A percentile compares a stretch with the other conserved stretches of the same genome.
Conservation (phyloP, 2,888 invertebrate genomes). For the Tanypteryx hageni region DNA sequence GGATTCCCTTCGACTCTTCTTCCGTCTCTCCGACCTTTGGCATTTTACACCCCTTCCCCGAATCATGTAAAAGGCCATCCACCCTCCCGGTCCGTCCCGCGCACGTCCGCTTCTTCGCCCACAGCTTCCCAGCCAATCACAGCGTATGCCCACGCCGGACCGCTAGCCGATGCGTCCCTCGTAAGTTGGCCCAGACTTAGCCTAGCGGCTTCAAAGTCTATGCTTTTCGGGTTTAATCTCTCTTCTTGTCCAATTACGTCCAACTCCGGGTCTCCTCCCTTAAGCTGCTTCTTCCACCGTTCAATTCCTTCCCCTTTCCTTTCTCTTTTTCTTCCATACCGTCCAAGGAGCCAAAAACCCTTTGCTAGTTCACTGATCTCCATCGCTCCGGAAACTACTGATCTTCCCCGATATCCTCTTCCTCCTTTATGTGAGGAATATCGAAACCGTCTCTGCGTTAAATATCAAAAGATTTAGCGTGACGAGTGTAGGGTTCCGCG, state of each 20-base stretch:
- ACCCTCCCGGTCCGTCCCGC: neutral
- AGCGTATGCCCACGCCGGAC: neutral
- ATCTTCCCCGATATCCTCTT: neutral
- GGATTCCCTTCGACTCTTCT: too few relatives aligned
- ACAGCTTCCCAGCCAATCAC: neutral
- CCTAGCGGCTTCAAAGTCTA: neutral
- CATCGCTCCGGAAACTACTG: neutral
- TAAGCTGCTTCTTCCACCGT: too few relatives aligned
- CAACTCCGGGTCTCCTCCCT: neutral
- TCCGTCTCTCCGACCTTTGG: too few relatives aligned
- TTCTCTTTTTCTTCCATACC: neutral
- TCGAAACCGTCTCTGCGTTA: neutral
- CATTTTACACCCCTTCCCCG: too few relatives aligned
- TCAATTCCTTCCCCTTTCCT: neutral
- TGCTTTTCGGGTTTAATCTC: neutral
- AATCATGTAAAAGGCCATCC: neutral
- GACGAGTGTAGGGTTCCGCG: too few relatives aligned
- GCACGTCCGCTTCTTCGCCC: neutral
- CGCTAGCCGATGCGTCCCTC: neutral
- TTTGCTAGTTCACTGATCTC: neutral
- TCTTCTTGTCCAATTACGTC: constrained; percentile 19
- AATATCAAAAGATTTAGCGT: neutral
- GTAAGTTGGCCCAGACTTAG: neutral
- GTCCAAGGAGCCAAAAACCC: neutral
- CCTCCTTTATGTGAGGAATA: neutral